phyloP scores from a whole-genome alignment of 2,113 vertebrate genomes.

The Ophiodon elongatus region DNA sequence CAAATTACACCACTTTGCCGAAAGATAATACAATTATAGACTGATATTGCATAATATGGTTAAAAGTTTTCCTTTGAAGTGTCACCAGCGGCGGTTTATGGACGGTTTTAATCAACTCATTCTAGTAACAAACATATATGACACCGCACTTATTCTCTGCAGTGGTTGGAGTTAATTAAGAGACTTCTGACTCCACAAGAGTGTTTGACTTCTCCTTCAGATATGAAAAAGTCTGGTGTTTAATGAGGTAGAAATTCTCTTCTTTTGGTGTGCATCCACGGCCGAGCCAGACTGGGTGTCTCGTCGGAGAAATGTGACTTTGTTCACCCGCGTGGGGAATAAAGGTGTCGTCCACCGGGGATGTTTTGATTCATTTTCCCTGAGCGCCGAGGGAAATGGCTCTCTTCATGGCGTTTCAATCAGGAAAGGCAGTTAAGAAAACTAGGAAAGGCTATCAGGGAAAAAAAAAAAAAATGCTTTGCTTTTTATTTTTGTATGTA shows the following conservation, averaged over 20 bases:
- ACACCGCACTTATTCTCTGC: constrained; percentile 20
- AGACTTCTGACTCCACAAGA: constrained; percentile 28
- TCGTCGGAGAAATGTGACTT: constrained; percentile 62
- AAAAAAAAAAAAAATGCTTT: constrained; percentile 31
- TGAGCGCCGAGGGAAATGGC: constrained; percentile 36
- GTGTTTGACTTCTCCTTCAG: constrained; percentile 28
- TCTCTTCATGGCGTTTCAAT: constrained; percentile 54
- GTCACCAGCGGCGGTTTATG: constrained; percentile 20
- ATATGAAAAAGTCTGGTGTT: constrained; percentile 57
- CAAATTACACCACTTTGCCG: background rate
- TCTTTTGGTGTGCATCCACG: constrained; percentile 17
- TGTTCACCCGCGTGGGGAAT: constrained; percentile 59
- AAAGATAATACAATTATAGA: background rate
- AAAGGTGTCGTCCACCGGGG: constrained; percentile 64
- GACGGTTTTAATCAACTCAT: background rate
- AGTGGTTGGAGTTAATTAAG: constrained; percentile 57
- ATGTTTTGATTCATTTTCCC: constrained; percentile 60
- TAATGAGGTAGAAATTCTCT: constrained; percentile 47
- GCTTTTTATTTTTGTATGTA: constrained; percentile 15
- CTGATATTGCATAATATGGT: background rate
- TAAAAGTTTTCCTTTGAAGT: constrained; percentile 9
- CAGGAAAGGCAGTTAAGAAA: constrained; percentile 45
- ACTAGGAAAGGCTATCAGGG: constrained; percentile 23
- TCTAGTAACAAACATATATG: background rate
- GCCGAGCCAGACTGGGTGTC: constrained; percentile 29